Base-by-base conservation (phyloP, 2,888 invertebrate species). In the Bombylius major region DNA sequence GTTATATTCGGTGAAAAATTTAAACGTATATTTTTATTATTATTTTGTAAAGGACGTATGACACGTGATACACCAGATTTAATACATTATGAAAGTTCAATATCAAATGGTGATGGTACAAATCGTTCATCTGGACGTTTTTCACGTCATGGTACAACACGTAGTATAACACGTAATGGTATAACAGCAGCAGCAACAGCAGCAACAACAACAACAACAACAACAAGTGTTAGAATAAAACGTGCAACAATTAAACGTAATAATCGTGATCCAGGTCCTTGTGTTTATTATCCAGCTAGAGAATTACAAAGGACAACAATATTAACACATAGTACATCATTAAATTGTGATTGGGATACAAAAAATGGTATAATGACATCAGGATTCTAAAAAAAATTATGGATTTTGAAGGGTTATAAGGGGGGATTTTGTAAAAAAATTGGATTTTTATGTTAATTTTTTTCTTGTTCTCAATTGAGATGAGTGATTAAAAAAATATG, bases 1-100 rank as follows among this genome's bases (percentile, higher is more conserved):
- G 95, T 96, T 62, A 95, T 95, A 62, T 96, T 97, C 72, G 97
- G 97, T 3, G 92, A 96, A 71, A 96, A 97, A 72, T 97, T 97
- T 77, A 89, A 92, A 70, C 79, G 89, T 59, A 82, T 93, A 62
- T 91, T 93, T 72, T 75, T 89, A 63, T 78, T 85, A 72, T 79
- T 87, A 73, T 88, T 88, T 77, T 88, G 88, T 74, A 83, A 82
- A 64, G 71, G 79, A 62, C 75, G 80, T 64, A 77, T 80, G 56
- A 81, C 79, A 63, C 75, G 84, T 50, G 84, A 84, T 64, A 81
- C 83, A 67, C 78, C 88, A 65, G 82, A 89, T 75, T 75, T 82
- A 71, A 87, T 87, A 58, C 86, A 88, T 69, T 89, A 90, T 70
- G 89, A 90, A 72, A 89, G 88, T 66, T 82, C 86, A 68, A 84